phyloP scores from a whole-genome alignment of 1,140 invertebrate genomes.

The Rhagoletis zephyria region DNA sequence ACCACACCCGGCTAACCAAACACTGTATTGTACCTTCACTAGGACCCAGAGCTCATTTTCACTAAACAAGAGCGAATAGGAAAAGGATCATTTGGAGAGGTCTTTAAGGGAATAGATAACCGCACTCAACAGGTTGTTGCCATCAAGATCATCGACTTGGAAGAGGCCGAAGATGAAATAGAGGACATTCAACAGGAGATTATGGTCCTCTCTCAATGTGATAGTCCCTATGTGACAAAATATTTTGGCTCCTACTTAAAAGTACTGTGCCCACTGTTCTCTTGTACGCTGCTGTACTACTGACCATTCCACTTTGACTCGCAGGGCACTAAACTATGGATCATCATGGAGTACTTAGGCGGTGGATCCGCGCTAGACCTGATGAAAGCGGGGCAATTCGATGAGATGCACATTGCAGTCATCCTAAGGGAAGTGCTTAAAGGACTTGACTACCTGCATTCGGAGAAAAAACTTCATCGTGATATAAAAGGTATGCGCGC shows the following conservation, averaged over 20 bases:
- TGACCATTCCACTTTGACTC: too few species aligned
- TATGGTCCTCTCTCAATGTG: conserved; percentile 99
- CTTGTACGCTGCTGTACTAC: too few species aligned
- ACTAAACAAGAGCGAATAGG: conserved; percentile 99
- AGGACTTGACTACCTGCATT: conserved; percentile 99
- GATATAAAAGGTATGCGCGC: too few species aligned
- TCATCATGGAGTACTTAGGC: conserved; percentile 99
- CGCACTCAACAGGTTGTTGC: conserved; percentile 94
- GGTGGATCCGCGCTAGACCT: conserved; percentile 97
- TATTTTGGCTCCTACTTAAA: conserved; percentile 97
- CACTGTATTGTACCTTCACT: too few species aligned
- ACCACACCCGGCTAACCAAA: too few species aligned
- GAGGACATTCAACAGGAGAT: conserved; percentile 99
- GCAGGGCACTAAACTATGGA: conserved; percentile 98
- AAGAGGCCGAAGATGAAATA: conserved; percentile 99
- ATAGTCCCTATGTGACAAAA: conserved; percentile 98
- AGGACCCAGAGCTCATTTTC: conserved; percentile 99
- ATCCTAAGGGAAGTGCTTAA: conserved; percentile 98
- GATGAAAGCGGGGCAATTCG: conserved; percentile 98
- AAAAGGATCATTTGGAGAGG: conserved; percentile 99
- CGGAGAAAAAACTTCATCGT: conserved; percentile 96
- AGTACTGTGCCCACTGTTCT: too few species aligned
- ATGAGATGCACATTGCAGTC: conserved; percentile 99
- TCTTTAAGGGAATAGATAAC: conserved; percentile 99
- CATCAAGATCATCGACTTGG: conserved; percentile 99